These are phyloP conservation scores for Chouioia cunea DNA, from an alignment of 2,888 invertebrate species.

Conservation along the genomic window DNA sequence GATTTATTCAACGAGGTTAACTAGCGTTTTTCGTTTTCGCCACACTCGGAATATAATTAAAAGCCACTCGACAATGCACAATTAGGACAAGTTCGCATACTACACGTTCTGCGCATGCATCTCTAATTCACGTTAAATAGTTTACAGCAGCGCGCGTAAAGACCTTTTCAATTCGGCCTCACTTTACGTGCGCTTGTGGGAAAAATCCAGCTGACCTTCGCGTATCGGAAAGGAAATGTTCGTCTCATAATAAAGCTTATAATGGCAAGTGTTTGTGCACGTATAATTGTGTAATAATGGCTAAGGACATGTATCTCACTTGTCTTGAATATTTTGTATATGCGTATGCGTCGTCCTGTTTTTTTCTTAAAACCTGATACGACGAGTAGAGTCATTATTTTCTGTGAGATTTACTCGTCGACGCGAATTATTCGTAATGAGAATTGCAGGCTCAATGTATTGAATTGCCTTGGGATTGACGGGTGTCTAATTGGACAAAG, in stretches of 20 bases:
- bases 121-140: slow-evolving; percentile 32
- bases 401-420: too few species aligned
- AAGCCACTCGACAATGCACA: not conserved
- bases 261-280: slow-evolving; percentile 45
- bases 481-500: too few species aligned
- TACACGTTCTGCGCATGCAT: not conserved
- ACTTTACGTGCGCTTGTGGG: slow-evolving; percentile 36
- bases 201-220: slow-evolving; percentile 45
- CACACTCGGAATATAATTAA: too few species aligned
- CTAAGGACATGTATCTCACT: slow-evolving; percentile 44
- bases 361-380: too few species aligned
- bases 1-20: too few species aligned
- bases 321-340: too few species aligned
- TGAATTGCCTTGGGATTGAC: too few species aligned
- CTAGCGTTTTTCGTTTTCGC: too few species aligned
- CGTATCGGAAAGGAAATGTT: slow-evolving; percentile 47
- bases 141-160: not conserved
- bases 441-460: too few species aligned
- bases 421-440: too few species aligned
- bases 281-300: slow-evolving; percentile 43
- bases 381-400: too few species aligned
- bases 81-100: slow-evolving; percentile 14
- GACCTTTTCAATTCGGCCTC: slow-evolving; percentile 37
- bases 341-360: too few species aligned
- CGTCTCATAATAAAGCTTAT: slow-evolving; percentile 56